These are phyloP conservation scores for Pelecanus crispus DNA, from an alignment of 2,113 vertebrate genomes.

Conservation along the genomic window DNA sequence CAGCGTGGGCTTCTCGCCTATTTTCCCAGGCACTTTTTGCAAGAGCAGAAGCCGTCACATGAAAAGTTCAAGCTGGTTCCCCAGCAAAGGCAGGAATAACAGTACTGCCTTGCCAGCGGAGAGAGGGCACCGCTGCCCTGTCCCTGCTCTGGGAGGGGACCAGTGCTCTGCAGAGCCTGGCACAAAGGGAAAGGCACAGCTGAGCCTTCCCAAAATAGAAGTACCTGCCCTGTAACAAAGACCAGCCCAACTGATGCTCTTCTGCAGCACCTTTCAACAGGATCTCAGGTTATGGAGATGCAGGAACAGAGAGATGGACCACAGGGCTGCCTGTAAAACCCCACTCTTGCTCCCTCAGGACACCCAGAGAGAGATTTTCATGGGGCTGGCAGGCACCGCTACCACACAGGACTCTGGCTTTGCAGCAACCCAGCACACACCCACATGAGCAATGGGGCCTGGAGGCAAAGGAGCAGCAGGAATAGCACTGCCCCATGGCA, in stretches of 20 bases:
- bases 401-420: neutral
- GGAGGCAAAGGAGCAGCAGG: neutral
- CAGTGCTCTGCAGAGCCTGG: neutral
- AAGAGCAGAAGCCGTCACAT: constrained; percentile 5
- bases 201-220: neutral
- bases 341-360: rapidly evolving
- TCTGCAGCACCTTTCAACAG: neutral
- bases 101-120: neutral
- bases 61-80: constrained; percentile 16
- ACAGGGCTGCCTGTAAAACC: neutral
- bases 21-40: constrained; percentile 29
- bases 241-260: neutral
- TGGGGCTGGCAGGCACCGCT: neutral
- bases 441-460: rapidly evolving
- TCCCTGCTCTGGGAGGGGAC: neutral
- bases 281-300: neutral
- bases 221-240: neutral
- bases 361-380: neutral
- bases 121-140: rapidly evolving
- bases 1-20: constrained; percentile 61
- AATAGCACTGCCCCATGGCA: neutral
- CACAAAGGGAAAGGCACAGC: neutral
- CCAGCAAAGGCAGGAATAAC: neutral
- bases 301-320: neutral
- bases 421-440: neutral